Evolutionary conservation across 2,797 vertebrate species (phyloP).

Genomic region (Anabas testudineus): DNA sequence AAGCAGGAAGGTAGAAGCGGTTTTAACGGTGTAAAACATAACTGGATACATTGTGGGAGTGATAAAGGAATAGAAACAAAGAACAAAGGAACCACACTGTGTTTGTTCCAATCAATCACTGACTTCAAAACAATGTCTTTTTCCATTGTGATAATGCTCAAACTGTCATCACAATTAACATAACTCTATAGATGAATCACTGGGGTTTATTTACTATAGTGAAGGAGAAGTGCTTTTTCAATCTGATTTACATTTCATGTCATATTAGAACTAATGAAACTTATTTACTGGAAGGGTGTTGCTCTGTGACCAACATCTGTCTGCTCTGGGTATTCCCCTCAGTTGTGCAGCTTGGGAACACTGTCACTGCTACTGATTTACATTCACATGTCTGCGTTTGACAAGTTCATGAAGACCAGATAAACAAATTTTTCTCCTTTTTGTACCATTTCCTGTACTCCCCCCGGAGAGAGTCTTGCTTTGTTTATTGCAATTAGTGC

Average conservation of each 20-base stretch:
- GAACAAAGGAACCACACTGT: too few species aligned
- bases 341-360: slow-evolving; percentile 10
- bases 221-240: slow-evolving; percentile 29
- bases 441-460: neutral
- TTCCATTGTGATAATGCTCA: neutral
- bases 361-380: too few species aligned
- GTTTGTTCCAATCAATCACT: too few species aligned
- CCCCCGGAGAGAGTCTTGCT: neutral
- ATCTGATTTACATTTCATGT: slow-evolving; percentile 52
- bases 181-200: slow-evolving; percentile 13
- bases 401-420: neutral
- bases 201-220: neutral
- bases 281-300: slow-evolving; percentile 34
- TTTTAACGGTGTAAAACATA: too few species aligned
- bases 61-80: too few species aligned
- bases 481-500: neutral
- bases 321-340: slow-evolving; percentile 31
- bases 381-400: slow-evolving; percentile 1
- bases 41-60: too few species aligned
- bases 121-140: too few species aligned
- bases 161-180: neutral
- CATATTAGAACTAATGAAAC: neutral
- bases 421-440: neutral
- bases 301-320: slow-evolving; percentile 37
- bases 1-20: neutral